Evolutionary conservation across 2,797 vertebrate species (phyloP).

Genomic region (Callimico goeldii): DNA sequence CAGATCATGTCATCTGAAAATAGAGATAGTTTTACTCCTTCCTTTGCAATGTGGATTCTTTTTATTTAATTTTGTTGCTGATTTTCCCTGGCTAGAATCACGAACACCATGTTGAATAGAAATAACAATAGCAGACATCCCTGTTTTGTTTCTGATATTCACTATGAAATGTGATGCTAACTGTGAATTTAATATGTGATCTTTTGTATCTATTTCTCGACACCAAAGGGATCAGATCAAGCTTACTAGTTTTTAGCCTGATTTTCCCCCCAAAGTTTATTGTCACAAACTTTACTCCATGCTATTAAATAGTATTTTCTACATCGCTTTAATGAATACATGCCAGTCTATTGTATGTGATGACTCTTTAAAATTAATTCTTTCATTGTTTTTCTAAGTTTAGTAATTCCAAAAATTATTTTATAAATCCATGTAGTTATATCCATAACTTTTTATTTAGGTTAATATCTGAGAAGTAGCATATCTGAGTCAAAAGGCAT

Average conservation of each 20-base stretch:
- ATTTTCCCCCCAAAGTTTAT: too few species aligned
- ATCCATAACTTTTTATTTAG: background rate
- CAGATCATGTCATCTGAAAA: background rate
- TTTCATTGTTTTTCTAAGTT: background rate
- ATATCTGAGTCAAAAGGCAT: background rate
- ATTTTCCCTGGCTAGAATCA: background rate
- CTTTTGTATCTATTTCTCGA: background rate
- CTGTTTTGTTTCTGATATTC: background rate
- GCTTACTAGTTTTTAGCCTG: background rate
- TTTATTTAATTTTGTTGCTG: background rate
- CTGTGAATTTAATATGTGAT: background rate
- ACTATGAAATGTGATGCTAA: background rate
- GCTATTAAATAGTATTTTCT: background rate
- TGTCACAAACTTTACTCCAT: background rate
- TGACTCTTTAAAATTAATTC: background rate
- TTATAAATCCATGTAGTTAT: background rate
- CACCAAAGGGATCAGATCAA: background rate
- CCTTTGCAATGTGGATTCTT: background rate
- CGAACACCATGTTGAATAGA: background rate
- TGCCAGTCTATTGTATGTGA: background rate
- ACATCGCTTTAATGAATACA: background rate
- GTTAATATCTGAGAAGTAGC: background rate
- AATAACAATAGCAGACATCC: background rate
- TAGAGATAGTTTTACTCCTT: background rate
- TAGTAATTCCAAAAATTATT: background rate